A percentile compares a stretch with the other conserved stretches of the same genome.
These are phyloP conservation scores for Bombylius discolor DNA, from an alignment of 2,888 invertebrate species.

Conservation along the genomic window DNA sequence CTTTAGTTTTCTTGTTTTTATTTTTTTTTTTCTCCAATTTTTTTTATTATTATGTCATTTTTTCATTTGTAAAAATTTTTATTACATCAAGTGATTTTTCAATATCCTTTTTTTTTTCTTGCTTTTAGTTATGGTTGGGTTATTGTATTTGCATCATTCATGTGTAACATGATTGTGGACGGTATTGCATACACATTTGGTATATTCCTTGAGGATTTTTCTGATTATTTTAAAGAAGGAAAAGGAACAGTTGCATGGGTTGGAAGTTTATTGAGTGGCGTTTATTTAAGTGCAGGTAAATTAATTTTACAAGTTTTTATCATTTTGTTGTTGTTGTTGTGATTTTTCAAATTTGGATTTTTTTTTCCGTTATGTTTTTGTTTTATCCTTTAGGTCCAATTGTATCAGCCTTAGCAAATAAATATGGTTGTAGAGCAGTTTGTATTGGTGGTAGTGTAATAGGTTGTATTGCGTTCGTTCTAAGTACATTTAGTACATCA, in stretches of 20 bases:
- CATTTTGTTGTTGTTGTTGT: too few species aligned
- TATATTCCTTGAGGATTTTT: conserved; percentile 73
- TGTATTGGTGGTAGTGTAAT: conserved; percentile 85
- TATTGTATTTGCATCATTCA: conserved; percentile 89
- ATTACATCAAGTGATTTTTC: too few species aligned
- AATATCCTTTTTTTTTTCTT: background rate
- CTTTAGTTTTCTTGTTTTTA: too few species aligned
- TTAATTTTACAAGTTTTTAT: too few species aligned
- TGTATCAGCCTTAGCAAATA: conserved; percentile 90
- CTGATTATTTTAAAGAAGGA: conserved; percentile 67
- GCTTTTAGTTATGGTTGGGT: conserved; percentile 70
- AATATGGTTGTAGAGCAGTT: conserved; percentile 86
- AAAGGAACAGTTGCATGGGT: conserved; percentile 86
- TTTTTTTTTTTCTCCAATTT: too few species aligned
- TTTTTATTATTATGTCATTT: too few species aligned
- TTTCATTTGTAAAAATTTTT: too few species aligned
- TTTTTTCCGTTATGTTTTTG: background rate
- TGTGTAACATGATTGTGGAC: conserved; percentile 97
- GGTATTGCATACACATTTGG: conserved; percentile 99
- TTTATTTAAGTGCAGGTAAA: conserved; percentile 82
- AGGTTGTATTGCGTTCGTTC: conserved; percentile 69
- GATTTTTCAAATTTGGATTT: background rate
- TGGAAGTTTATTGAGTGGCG: conserved; percentile 87
- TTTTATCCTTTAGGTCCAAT: conserved; percentile 55
- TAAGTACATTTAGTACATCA: conserved; percentile 75